A percentile compares a stretch with the other conserved stretches of the same genome.
Evolutionary conservation across 2,888 invertebrate genomes (phyloP).

Genomic region (Epinotia brunnichana): DNA sequence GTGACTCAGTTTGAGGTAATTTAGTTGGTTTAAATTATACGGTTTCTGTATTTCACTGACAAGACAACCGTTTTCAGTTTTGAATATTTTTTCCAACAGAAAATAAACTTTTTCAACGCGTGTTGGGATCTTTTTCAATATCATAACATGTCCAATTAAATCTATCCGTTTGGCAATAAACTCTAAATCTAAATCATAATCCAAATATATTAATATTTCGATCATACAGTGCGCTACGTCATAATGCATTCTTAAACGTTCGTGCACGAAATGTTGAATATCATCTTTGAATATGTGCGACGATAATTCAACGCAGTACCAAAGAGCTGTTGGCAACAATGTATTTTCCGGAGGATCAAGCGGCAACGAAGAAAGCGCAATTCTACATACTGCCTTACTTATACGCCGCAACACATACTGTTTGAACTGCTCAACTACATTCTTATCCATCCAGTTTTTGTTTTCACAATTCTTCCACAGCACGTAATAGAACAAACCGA

Average conservation of each 20-base stretch:
- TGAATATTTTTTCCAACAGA: slow-evolving; percentile 55
- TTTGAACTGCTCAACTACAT: slow-evolving; percentile 57
- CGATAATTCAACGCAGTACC: slow-evolving; percentile 60
- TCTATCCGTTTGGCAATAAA: slow-evolving; percentile 53
- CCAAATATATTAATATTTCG: slow-evolving; percentile 54
- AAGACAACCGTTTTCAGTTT: slow-evolving; percentile 53
- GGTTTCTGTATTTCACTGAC: slow-evolving; percentile 54
- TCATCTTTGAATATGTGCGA: slow-evolving; percentile 57
- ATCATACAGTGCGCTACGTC: slow-evolving; percentile 54
- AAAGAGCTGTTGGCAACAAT: slow-evolving; percentile 55
- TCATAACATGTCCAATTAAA: slow-evolving; percentile 53
- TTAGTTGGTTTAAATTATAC: slow-evolving; percentile 53
- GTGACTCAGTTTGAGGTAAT: slow-evolving; percentile 55
- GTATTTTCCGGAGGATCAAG: slow-evolving; percentile 54
- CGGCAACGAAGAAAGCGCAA: slow-evolving; percentile 58
- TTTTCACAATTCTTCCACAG: slow-evolving; percentile 61
- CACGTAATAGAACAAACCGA: slow-evolving; percentile 59
- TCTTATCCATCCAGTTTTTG: slow-evolving; percentile 63
- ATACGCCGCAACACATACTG: slow-evolving; percentile 57
- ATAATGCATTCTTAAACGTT: slow-evolving; percentile 54
- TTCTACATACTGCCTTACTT: slow-evolving; percentile 53
- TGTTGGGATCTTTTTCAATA: slow-evolving; percentile 53
- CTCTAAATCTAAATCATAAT: slow-evolving; percentile 53
- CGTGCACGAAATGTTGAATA: slow-evolving; percentile 50
- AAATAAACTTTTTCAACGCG: slow-evolving; percentile 51